Base-by-base conservation (phyloP, 2,888 invertebrate species). In the Sphaeridia pumilis region DNA sequence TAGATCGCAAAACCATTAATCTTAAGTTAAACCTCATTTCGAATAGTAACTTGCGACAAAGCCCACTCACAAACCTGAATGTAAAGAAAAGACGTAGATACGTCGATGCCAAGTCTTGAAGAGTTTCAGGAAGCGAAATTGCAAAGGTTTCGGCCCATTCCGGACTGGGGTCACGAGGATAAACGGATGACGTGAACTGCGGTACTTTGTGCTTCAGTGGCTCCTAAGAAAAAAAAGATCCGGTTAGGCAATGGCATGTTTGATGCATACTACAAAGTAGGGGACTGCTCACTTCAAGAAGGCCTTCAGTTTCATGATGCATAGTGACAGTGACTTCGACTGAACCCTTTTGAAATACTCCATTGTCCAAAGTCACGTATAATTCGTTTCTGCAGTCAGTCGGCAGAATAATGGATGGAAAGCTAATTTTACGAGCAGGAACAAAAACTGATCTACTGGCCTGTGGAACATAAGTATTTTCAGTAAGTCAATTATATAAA, bases 71-170 rank as follows among this genome's bases (percentile, higher is more conserved):
- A 52, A 58, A 85, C 58, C 88, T 78, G 72, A 90, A 90, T 63
- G 87, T 85, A 66, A 86, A 85, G 0, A 81, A 76, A 68, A 92
- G 88, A 62, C 86, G 84, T 44, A 94, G 73, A 70, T 93, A 92
- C 38, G 88, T 84, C 63, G 81, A 81, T 68, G 87, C 86, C 69
- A 90, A 89, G 67, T 88, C 85, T 64, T 89, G 88, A 57, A 88
- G 87, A 34, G 87, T 85, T 51, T 93, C 79, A 49, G 77, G 63
- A 3, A 65, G 46, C 52, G 63, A 75, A 64, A 92, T 85, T 79
- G 93, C 95, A 67, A 97, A 84, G 0, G 86, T 88, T 74, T 97
- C 97, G 70, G 80, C 82, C 95, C 97, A 97, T 58, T 86, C 79
- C 14, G 97, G 97, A 68, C 85, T 84, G 67, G 94, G 92, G 66